Evolutionary conservation across 1,140 invertebrate species (phyloP).

Genomic region (Drosophila guanche): DNA sequence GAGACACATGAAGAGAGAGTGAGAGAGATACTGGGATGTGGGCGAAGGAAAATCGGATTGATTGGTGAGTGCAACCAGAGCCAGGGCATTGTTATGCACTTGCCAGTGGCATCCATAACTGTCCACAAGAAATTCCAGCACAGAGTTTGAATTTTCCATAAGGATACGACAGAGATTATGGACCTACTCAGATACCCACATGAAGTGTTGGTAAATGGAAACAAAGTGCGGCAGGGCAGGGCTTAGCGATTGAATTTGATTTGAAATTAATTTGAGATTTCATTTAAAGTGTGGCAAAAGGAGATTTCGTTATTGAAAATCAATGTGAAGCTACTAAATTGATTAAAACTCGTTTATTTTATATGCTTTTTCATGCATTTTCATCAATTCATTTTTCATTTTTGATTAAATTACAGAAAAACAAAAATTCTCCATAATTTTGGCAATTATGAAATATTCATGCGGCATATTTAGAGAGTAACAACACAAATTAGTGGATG

Average conservation of each 20-base stretch:
- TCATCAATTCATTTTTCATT: no score
- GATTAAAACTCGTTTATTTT: no score
- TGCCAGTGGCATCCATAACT: constrained; percentile 56
- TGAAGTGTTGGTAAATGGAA: constrained; percentile 46
- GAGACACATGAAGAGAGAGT: no score
- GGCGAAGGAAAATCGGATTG: constrained; percentile 46
- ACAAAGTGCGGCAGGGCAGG: constrained; percentile 22
- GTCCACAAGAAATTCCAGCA: constrained; percentile 35
- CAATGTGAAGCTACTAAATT: no score
- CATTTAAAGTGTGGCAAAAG: no score
- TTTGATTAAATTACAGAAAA: no score
- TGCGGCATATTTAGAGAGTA: not conserved
- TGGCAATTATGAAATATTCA: not conserved
- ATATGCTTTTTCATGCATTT: no score
- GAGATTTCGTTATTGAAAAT: no score
- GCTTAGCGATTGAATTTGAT: not conserved
- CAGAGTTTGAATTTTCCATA: constrained; percentile 38
- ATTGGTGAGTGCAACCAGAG: constrained; percentile 41
- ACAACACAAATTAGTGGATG: not conserved
- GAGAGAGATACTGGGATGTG: constrained; percentile 3
- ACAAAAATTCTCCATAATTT: no score
- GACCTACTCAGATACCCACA: constrained; percentile 4
- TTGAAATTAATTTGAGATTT: no score
- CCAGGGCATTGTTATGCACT: constrained; percentile 36
- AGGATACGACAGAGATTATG: constrained; percentile 25